phyloP scores from a whole-genome alignment of 2,888 invertebrate genomes.

The Gasteruption jaculator region DNA sequence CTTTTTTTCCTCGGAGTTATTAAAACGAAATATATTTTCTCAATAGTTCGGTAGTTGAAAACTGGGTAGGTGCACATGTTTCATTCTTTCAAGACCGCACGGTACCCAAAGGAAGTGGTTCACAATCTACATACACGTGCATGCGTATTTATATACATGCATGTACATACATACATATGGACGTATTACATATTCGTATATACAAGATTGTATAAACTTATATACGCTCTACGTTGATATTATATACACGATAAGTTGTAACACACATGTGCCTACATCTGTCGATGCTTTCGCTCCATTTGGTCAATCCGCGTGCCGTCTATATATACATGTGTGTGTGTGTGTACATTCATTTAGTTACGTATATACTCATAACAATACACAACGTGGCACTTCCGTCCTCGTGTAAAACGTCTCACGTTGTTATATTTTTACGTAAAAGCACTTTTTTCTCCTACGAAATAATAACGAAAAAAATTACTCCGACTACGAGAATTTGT shows the following conservation, averaged over 20 bases:
- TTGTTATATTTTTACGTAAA: too few species aligned
- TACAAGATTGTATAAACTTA: background rate
- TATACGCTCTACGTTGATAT: too few species aligned
- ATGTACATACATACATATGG: constrained; percentile 15
- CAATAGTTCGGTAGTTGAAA: too few species aligned
- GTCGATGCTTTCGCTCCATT: constrained; percentile 31
- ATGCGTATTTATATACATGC: too few species aligned
- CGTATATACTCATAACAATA: constrained; percentile 33
- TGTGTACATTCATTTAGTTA: too few species aligned
- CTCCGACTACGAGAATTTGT: background rate
- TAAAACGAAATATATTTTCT: too few species aligned
- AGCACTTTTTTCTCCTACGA: too few species aligned
- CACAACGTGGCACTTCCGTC: constrained; percentile 40
- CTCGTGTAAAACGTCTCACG: too few species aligned
- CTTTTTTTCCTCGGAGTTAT: too few species aligned
- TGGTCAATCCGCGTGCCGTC: constrained; percentile 32
- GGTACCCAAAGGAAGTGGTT: constrained; percentile 41
- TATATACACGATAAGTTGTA: too few species aligned
- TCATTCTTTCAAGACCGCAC: constrained; percentile 43
- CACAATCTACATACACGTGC: constrained; percentile 22
- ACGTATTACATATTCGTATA: constrained; percentile 8
- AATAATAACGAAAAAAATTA: too few species aligned
- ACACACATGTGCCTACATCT: constrained; percentile 16
- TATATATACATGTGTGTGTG: too few species aligned
- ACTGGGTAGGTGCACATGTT: constrained; percentile 30